Conservation (phyloP, 2,888 invertebrate species). For the Dryocosmus kuriphilus region DNA sequence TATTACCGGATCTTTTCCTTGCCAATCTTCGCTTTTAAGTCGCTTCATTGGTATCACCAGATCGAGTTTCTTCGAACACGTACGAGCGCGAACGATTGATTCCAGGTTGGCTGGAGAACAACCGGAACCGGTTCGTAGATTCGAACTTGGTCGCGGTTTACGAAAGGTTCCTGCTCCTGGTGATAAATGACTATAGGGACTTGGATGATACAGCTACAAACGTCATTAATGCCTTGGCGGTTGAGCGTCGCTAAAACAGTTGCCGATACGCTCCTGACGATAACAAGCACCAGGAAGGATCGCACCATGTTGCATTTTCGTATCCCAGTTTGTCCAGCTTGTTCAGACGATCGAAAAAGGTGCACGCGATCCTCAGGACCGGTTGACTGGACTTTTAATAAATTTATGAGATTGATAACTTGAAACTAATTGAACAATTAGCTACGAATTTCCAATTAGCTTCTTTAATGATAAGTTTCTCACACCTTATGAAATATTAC, state of each 20-base stretch:
- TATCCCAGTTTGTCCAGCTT: not conserved
- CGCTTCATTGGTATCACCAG: not conserved
- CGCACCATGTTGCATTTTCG: conserved; percentile 36
- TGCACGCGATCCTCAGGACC: conserved; percentile 26
- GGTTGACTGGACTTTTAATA: conserved; percentile 34
- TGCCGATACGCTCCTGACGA: conserved; percentile 20
- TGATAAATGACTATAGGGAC: conserved; percentile 40
- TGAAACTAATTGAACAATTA: conserved; percentile 34
- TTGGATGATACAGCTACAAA: conserved; percentile 26
- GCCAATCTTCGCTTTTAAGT: conserved; percentile 42
- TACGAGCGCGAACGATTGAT: conserved; percentile 27
- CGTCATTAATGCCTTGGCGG: conserved; percentile 36
- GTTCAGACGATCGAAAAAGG: not conserved
- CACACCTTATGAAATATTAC: not conserved
- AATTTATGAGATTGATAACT: conserved; percentile 29
- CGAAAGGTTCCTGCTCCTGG: conserved; percentile 10
- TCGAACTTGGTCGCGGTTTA: conserved; percentile 29
- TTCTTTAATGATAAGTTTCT: conserved; percentile 23
- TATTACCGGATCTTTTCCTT: conserved; percentile 53
- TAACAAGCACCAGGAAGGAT: conserved; percentile 28
- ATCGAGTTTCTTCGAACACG: conserved; percentile 40
- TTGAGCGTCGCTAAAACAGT: conserved; percentile 23
- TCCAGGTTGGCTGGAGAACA: conserved; percentile 20
- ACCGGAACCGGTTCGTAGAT: conserved; percentile 44
- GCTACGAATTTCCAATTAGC: conserved; percentile 22